Percentiles rank a stretch among this genome's conserved stretches.
These are phyloP conservation scores for Otolemur crassicaudatus DNA, from an alignment of 2,797 vertebrate species.

Conservation along the genomic window DNA sequence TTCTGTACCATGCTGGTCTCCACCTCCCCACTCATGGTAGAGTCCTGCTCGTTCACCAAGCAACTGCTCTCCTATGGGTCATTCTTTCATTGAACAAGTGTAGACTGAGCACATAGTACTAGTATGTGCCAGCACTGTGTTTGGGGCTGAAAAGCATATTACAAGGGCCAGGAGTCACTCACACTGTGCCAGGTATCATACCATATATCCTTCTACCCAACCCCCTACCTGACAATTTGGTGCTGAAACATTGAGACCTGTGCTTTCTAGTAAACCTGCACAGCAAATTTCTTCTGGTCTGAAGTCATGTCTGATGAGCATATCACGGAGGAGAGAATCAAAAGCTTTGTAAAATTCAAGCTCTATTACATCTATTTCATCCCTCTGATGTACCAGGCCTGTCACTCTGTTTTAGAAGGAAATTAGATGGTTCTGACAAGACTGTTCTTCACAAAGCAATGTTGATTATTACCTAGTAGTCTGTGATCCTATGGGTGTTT, in stretches of 20 bases:
- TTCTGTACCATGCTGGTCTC: neutral
- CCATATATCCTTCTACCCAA: neutral
- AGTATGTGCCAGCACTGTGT: neutral
- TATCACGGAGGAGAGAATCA: constrained; percentile 75
- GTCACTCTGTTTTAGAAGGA: constrained; percentile 85
- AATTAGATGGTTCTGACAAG: constrained; percentile 86
- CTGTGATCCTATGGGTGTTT: constrained; percentile 75
- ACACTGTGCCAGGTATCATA: neutral
- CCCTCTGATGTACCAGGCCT: constrained; percentile 76
- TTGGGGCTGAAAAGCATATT: neutral
- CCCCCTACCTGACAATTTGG: neutral
- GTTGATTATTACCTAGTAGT: constrained; percentile 78
- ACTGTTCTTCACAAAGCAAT: constrained; percentile 83
- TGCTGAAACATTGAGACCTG: neutral
- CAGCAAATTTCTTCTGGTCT: neutral
- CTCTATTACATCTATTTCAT: constrained; percentile 82
- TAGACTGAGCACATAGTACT: neutral
- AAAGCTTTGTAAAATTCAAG: constrained; percentile 81
- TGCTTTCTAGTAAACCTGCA: constrained; percentile 22
- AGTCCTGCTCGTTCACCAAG: neutral
- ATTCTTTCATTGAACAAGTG: neutral
- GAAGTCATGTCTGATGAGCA: constrained; percentile 78
- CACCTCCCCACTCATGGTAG: neutral
- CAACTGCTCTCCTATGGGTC: neutral
- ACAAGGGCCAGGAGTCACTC: neutral